Percentiles rank a stretch among this genome's conserved stretches.
These are phyloP conservation scores for Troides helena DNA, from an alignment of 2,888 invertebrate genomes.

Conservation along the genomic window DNA sequence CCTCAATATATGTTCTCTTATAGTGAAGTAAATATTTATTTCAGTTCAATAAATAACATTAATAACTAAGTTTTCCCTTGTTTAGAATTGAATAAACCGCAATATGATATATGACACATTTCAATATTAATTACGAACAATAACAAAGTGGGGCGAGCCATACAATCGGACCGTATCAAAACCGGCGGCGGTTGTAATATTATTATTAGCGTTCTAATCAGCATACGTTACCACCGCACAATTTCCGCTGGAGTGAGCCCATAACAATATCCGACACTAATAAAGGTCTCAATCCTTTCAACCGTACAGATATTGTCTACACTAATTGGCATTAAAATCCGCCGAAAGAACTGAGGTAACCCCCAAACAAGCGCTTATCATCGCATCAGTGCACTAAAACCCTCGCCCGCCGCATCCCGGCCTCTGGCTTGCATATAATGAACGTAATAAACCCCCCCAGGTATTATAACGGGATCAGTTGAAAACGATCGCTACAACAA, in stretches of 20 bases:
- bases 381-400: slow-evolving; percentile 61
- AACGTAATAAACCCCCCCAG: slow-evolving; percentile 71
- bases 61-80: not conserved
- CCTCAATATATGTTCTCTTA: too few relatives aligned
- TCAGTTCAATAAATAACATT: not conserved
- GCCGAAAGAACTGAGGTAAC: slow-evolving; percentile 68
- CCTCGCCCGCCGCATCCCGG: slow-evolving; percentile 37
- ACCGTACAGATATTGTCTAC: slow-evolving; percentile 65
- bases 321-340: slow-evolving; percentile 76
- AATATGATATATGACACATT: slow-evolving; percentile 16
- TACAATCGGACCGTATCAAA: slow-evolving; percentile 32
- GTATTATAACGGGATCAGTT: slow-evolving; percentile 48
- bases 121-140: slow-evolving; percentile 33
- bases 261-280: slow-evolving; percentile 77
- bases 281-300: slow-evolving; percentile 73
- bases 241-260: slow-evolving; percentile 59
- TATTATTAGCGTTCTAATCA: slow-evolving; percentile 38
- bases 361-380: slow-evolving; percentile 73
- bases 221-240: slow-evolving; percentile 37
- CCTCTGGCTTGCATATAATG: slow-evolving; percentile 55
- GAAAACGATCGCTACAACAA: slow-evolving; percentile 14
- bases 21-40: too few relatives aligned
- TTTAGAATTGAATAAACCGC: slow-evolving; percentile 9
- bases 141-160: slow-evolving; percentile 21
- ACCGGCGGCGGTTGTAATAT: slow-evolving; percentile 34